phyloP scores from a whole-genome alignment of 2,113 vertebrate species.

The Balaeniceps rex region DNA sequence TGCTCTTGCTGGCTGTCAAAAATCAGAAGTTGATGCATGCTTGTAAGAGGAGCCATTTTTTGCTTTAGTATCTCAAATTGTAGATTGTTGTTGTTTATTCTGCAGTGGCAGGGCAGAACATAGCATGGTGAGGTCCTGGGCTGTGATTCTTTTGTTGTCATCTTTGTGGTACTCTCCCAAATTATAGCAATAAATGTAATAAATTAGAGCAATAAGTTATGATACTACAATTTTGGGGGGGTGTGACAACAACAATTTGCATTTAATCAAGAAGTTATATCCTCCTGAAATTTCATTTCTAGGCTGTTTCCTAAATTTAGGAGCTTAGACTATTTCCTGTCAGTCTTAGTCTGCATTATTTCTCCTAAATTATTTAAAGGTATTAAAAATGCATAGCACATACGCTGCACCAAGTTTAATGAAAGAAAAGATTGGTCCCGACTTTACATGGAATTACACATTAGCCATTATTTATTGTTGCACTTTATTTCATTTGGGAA shows the following conservation, averaged over 20 bases:
- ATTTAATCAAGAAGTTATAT: not conserved
- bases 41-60: not conserved
- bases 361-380: slow-evolving; percentile 45
- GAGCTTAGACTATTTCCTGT: slow-evolving; percentile 12
- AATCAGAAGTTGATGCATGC: not conserved
- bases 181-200: not conserved
- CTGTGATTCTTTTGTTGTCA: not conserved
- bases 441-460: not conserved
- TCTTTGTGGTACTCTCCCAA: not conserved
- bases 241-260: not conserved
- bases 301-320: slow-evolving; percentile 31
- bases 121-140: not conserved
- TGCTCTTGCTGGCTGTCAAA: slow-evolving; percentile 26
- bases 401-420: not conserved
- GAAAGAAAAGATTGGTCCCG: not conserved
- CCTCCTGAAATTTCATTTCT: not conserved
- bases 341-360: not conserved
- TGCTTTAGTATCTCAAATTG: not conserved
- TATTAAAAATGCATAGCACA: slow-evolving; percentile 52
- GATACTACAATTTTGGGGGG: not conserved
- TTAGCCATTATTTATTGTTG: slow-evolving; percentile 8
- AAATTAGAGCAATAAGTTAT: not conserved
- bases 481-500: slow-evolving; percentile 9
- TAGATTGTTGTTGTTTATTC: not conserved
- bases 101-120: not conserved